Base-by-base conservation (phyloP, 2,113 vertebrate genomes). In the Cacatua alba region DNA sequence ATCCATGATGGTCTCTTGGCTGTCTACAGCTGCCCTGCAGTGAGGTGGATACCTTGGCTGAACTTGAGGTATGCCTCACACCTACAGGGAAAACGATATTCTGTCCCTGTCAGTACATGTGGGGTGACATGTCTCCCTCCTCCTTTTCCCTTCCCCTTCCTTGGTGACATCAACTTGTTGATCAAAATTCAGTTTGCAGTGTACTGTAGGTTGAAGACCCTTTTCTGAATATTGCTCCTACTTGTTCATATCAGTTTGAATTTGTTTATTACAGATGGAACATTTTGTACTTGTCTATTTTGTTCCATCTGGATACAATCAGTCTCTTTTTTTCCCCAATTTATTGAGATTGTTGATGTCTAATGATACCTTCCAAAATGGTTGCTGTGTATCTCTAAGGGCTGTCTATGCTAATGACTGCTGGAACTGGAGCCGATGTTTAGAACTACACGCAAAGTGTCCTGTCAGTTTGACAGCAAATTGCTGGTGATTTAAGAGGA, bases 321-420 rank as follows among this genome's bases (percentile, higher is more conserved):
- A 0, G 14, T 67, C 11, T 20, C 78, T 57, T 9, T 13, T 26
- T 2, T 3, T 1, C 15, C 48, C 49, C 35, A 57, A 1, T 76
- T 82, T 23, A 11, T 57, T 75, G 71, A 43, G 14, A 17, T 71
- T 44, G 21, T 29, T 79, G 43, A 52, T 26, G 55, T 51, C 5
- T 43, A 62, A 17, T 46, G 23, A 28, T 70, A 46, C 41, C 23
- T 85, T 35, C 28, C 37, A 62, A 5, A 46, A 37, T 8, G 25
- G 11, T 44, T 53, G 7, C 49, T 74, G 6, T 3, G 0, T 25
- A 4, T 28, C 52, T 70, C 23, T 55, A 26, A 75, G 51, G 57
- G 12, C 39, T 67, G 2, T 37, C 49, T 41, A 0, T 53, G 35
- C 53, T 52, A 11, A 28, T 41, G 35, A 17, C 39, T 77, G 8